These are phyloP conservation scores for Frankliniella fusca DNA, from an alignment of 2,888 invertebrate genomes.

Conservation along the genomic window DNA sequence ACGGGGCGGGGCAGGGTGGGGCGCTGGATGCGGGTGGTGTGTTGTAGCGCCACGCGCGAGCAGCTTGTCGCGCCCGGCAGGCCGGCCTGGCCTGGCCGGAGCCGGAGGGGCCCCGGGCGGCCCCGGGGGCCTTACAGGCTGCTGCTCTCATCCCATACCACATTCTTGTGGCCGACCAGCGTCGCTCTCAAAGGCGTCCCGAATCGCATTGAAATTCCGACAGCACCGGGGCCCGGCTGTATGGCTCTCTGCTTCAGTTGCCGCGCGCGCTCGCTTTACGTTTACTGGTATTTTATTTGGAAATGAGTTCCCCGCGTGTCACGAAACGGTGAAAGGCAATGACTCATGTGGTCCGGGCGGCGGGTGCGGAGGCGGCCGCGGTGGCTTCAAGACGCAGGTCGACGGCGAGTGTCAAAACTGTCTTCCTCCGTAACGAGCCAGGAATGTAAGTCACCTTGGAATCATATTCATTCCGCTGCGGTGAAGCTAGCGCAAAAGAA, in stretches of 20 bases:
- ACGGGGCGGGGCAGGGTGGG: not conserved
- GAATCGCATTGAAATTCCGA: conserved; percentile 26
- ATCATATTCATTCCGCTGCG: too few relatives aligned
- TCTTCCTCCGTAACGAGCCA: too few relatives aligned
- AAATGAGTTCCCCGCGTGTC: not conserved
- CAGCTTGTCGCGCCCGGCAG: not conserved
- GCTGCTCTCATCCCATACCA: not conserved
- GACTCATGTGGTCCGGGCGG: not conserved
- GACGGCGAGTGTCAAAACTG: too few relatives aligned
- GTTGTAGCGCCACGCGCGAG: not conserved
- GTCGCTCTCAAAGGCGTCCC: conserved; percentile 1
- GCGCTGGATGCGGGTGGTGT: not conserved
- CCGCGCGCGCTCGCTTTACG: too few relatives aligned
- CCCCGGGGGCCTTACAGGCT: not conserved
- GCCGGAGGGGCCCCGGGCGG: too few relatives aligned
- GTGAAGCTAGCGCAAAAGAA: too few relatives aligned
- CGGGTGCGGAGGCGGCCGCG: not conserved
- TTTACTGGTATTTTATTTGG: conserved; percentile 1
- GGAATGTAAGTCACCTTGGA: too few relatives aligned
- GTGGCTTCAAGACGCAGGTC: too few relatives aligned
- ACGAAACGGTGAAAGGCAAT: not conserved
- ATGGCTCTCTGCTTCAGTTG: not conserved
- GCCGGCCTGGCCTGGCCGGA: too few relatives aligned
- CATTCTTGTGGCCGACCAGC: conserved; percentile 18
- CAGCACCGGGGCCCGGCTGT: not conserved